A percentile compares a stretch with the other conserved stretches of the same genome.
These are phyloP conservation scores for Neosilurus mollespiculum DNA, from an alignment of 2,797 vertebrate species.

Conservation along the genomic window DNA sequence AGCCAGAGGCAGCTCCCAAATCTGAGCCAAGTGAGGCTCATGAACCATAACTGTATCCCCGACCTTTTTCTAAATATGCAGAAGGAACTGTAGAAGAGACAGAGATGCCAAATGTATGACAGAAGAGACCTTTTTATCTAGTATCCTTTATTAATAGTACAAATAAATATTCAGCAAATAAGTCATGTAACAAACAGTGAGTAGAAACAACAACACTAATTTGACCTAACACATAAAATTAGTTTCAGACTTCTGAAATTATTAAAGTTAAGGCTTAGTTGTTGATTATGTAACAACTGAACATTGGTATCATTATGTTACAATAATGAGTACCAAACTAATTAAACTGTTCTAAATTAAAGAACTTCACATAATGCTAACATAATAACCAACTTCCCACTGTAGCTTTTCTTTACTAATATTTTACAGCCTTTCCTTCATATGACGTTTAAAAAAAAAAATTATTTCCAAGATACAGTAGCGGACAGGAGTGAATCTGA, in stretches of 20 bases:
- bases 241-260: neutral
- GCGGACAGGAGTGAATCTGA: neutral
- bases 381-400: neutral
- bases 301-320: neutral
- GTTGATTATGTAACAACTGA: too few relatives aligned
- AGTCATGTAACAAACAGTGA: constrained; percentile 17
- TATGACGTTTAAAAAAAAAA: neutral
- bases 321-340: neutral
- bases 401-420: neutral
- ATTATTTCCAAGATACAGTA: neutral
- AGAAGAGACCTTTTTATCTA: constrained; percentile 1
- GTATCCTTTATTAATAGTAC: constrained; percentile 54
- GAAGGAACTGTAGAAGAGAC: too few relatives aligned
- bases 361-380: neutral
- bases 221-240: neutral
- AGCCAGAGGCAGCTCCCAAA: too few relatives aligned
- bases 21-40: too few relatives aligned
- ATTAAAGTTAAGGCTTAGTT: neutral
- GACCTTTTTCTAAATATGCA: too few relatives aligned
- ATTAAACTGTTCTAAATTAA: neutral
- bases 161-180: constrained; percentile 56
- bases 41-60: too few relatives aligned
- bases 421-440: neutral
- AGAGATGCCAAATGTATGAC: neutral
- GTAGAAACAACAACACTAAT: constrained; percentile 13